phyloP scores from a whole-genome alignment of 2,113 vertebrate genomes.

The Syngnathus typhle region DNA sequence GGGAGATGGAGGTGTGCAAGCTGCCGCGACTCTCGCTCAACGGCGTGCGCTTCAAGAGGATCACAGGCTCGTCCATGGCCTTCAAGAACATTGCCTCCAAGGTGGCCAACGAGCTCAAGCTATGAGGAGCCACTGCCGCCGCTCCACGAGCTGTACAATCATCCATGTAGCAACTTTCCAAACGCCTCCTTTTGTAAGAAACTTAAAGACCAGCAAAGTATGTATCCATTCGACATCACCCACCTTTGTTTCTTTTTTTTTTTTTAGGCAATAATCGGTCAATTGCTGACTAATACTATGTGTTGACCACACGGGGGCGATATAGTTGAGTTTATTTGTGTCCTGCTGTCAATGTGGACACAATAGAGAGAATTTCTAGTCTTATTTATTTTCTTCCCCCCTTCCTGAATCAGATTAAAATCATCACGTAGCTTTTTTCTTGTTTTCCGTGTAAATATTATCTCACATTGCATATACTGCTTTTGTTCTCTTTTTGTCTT shows the following conservation, averaged over 20 bases:
- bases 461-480: constrained; percentile 66
- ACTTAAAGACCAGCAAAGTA: constrained; percentile 68
- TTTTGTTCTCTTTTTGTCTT: constrained; percentile 60
- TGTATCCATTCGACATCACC: constrained; percentile 69
- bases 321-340: constrained; percentile 61
- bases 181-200: constrained; percentile 66
- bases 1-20: constrained; percentile 99
- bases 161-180: constrained; percentile 81
- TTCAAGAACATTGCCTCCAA: constrained; percentile 99
- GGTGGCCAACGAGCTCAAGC: constrained; percentile 98
- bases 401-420: constrained; percentile 35
- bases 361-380: constrained; percentile 63
- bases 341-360: constrained; percentile 70
- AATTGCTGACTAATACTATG: constrained; percentile 75
- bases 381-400: constrained; percentile 71
- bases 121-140: constrained; percentile 72
- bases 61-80: constrained; percentile 97
- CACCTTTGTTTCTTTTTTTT: constrained; percentile 71
- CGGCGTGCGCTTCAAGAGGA: constrained; percentile 95
- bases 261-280: constrained; percentile 85
- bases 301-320: constrained; percentile 42
- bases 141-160: constrained; percentile 79
- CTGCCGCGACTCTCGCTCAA: constrained; percentile 97
- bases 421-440: constrained; percentile 57
- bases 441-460: constrained; percentile 74